Base-by-base conservation (phyloP, 2,797 vertebrate genomes). In the Menidia menidia region DNA sequence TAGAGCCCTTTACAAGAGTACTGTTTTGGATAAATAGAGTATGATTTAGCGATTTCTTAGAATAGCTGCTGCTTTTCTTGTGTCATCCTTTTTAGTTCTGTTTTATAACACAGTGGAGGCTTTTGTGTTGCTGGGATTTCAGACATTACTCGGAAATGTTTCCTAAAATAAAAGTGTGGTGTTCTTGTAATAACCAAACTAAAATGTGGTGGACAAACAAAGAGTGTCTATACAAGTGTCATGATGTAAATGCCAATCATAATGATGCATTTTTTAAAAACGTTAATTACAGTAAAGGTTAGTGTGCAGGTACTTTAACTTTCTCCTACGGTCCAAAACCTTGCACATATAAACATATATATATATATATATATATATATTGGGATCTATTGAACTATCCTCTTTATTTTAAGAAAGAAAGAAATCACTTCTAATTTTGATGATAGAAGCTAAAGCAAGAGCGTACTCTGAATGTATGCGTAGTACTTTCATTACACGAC, bases 401-500 rank as follows among this genome's bases (percentile, higher is more conserved):
- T 12, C n/a, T 60, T 47, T 44, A 31, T 42, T 6, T 25, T 62
- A 8, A 61, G 5, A 30, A 19, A 65, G 18, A 75, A 48, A 50
- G 11, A 41, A 61, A 43, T 58, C 5, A 42, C 61, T 10, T 51
- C 44, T 44, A 60, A 61, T 65, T 7, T 32, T 55, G 47, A 63
- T 63, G 25, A 74, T 54, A 60, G 6, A 9, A 59, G 33, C 48
- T 4, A 53, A 78, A 72, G 48, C 10, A 45, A 43, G 73, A 56
- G 63, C 44, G 5, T 59, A 55, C 53, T 69, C 77, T 71, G 75
- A 68, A 75, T 48, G 16, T 43, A 64, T 4, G 25, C 60, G 52
- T 72, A 39, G 2, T 65, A 55, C 76, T 13, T 33, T 76, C 64
- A 73, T 67, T 75, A 68, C 39, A 64, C 54, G 62, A 64, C 64